Evolutionary conservation across 1,140 invertebrate genomes (phyloP), one percentile per base, ranked within the genome.

Genomic region (Psilanteris sp.): DNA sequence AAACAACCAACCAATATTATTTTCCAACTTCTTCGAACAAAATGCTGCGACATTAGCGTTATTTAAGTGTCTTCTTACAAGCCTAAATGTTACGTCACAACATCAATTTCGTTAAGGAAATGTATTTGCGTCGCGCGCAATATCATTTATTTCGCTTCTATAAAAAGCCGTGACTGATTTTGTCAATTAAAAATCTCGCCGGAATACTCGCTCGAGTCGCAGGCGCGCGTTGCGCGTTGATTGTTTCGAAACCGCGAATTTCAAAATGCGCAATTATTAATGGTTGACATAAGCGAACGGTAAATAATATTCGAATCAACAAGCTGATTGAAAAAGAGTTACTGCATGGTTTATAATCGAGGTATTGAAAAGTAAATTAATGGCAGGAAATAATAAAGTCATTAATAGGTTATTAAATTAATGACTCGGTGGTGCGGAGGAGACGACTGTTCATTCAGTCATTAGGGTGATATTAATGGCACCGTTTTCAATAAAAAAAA

Each of bases 301-400:
- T 5, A 18, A 44, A 44, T 24, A 36, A 26, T 10, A 26, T 37
- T 61, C 16, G 15, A 57, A 11, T 43, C 8, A 8, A 39, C 3
- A n/a, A 11, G 18, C 16, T 29, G 5, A 43, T 22, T 57, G 24
- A 57, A 11, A 43, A 41, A 57, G 37, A 24, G 9, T 57, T 22
- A 2, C 8, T 24, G 5, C 1, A n/a, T 15, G 24, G 26, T 31
- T 50, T 50, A 27, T 32, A 20, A 50, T 6, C 1, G 5, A 39
- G 13, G 46, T 64, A 52, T 39, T 52, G 36, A 64, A 43, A 50
- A 43, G 16, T 36, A 37, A 54, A 55, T 59, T 59, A 44, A 59
- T 59, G 34, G n/a, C 44, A 36, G 54, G 54, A 70, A 70, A 70
- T 70, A 70, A 70, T 59, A 32, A 52, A 59, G 20, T 52, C 48